These are phyloP conservation scores for Dinothrombium tinctorium DNA, from an alignment of 1,140 invertebrate genomes.

Conservation along the genomic window DNA sequence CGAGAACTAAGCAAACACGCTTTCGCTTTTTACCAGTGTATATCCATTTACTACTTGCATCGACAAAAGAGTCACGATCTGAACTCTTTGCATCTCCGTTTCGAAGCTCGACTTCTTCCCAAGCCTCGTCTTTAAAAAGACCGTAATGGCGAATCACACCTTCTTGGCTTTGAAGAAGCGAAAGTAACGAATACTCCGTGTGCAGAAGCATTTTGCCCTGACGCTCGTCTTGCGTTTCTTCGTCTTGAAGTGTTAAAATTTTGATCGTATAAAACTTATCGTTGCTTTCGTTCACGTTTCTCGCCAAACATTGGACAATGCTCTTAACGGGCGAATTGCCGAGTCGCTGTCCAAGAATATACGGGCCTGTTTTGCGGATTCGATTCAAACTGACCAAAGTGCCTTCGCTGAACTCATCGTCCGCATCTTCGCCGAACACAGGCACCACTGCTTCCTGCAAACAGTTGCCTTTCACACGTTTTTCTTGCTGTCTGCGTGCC, in stretches of 20 bases:
- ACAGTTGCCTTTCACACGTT: too few relatives aligned
- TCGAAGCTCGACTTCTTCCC: conserved; percentile 32
- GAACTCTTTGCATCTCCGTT: conserved; percentile 19
- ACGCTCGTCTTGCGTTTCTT: conserved; percentile 42
- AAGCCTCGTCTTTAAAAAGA: conserved; percentile 46
- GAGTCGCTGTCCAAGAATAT: conserved; percentile 31
- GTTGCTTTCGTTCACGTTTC: too few relatives aligned
- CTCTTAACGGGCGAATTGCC: conserved; percentile 49
- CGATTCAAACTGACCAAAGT: background rate
- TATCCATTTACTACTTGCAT: conserved; percentile 19
- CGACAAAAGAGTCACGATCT: background rate
- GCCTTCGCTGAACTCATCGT: background rate
- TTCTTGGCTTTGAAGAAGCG: conserved; percentile 38
- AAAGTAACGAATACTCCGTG: conserved; percentile 50
- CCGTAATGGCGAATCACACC: conserved; percentile 56
- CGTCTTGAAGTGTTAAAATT: too few relatives aligned
- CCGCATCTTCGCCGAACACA: too few relatives aligned
- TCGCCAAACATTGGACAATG: conserved; percentile 50
- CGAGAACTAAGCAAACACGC: conserved; percentile 44
- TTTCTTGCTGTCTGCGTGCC: too few relatives aligned
- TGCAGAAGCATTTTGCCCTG: conserved; percentile 59
- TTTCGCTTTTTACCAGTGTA: conserved; percentile 35
- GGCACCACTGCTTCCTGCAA: too few relatives aligned
- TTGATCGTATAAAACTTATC: too few relatives aligned
- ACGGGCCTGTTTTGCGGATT: background rate